Evolutionary conservation across 2,113 vertebrate species (phyloP), one percentile per base, ranked within the genome.

Genomic region (Siniperca knerii): DNA sequence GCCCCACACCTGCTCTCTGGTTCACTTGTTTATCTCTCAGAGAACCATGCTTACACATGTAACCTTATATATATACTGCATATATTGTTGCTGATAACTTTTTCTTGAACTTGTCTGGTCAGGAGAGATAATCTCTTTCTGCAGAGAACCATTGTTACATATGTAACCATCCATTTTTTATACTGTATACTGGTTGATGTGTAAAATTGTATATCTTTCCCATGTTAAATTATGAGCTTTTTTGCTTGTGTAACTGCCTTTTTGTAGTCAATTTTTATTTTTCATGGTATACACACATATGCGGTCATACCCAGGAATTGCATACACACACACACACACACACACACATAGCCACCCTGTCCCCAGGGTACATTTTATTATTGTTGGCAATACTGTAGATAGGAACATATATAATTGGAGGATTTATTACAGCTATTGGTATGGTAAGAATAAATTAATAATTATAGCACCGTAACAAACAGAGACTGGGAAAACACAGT

Each of bases 361-460:
- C 71, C 60, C 84, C 74, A 67, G 77, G 83, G 83, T 68, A 79
- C 40, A 76, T 71, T 84, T 82, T 88, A 88, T 90, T 87, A 89
- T 87, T 29, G 35, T 66, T 79, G 54, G 37, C 65, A 83, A 81
- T 79, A 33, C 74, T 73, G 79, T 62, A 40, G 73, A 86, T 80
- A 65, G 77, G 64, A 81, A 80, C 75, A 75, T 86, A 75, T 88
- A 87, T 82, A 75, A 52, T 54, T 67, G 11, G 23, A 10, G 33
- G 37, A 86, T 78, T 70, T 84, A 86, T 81, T 78, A 68, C 50
- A 74, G 66, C 50, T 37, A 40, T 50, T 76, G 66, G 62, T 83
- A 9, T 37, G 40, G 37, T 46, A 25, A n/a, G 21, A 82, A 72
- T 52, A 1, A 29, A 29, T 29, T 29, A 29, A 29, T 29, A 29